Evolutionary conservation across 2,888 invertebrate genomes (phyloP).

Genomic region (Dasypolia templi): DNA sequence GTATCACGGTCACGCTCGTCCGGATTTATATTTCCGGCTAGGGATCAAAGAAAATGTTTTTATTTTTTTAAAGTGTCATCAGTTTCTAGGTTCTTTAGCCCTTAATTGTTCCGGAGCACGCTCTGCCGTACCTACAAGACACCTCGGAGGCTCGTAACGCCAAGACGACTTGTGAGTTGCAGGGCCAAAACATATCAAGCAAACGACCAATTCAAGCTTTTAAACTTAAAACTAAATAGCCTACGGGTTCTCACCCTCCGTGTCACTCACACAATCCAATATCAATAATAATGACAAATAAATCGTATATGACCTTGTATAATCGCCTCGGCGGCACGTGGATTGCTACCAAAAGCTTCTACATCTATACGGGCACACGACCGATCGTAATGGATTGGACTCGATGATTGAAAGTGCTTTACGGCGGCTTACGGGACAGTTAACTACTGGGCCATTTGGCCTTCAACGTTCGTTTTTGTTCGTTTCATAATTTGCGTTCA

Average conservation of each 20-base stretch:
- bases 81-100: background rate
- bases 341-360: slow-evolving; percentile 38
- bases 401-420: slow-evolving; percentile 11
- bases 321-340: slow-evolving; percentile 46
- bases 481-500: background rate
- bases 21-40: background rate
- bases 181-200: background rate
- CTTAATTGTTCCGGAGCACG: background rate
- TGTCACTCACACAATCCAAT: background rate
- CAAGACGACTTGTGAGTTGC: background rate
- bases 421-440: background rate
- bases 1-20: background rate
- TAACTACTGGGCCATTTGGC: background rate
- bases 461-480: background rate
- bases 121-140: background rate
- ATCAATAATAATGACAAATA: slow-evolving; percentile 13
- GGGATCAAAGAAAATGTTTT: background rate
- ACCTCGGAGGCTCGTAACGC: background rate
- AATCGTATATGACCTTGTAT: slow-evolving; percentile 5
- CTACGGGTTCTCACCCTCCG: background rate
- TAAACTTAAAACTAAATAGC: background rate
- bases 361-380: slow-evolving; percentile 19
- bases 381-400: slow-evolving; percentile 62
- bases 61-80: background rate
- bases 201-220: background rate